Conservation (phyloP, 2,888 invertebrate species). For the Anagyrus pseudococci region DNA sequence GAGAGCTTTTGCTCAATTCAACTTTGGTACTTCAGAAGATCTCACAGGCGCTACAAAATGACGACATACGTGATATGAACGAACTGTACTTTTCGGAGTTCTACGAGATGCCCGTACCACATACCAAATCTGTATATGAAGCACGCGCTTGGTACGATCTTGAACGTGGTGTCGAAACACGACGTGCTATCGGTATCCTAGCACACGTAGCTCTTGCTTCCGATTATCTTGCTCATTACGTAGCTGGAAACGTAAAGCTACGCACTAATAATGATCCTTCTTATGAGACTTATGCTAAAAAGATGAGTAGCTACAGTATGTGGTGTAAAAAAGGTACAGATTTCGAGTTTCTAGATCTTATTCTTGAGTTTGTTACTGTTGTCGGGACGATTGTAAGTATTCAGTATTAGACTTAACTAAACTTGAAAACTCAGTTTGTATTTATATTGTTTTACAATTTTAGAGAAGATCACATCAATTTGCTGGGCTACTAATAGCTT, state of each 20-base stretch:
- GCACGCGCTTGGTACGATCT: slow-evolving; percentile 53
- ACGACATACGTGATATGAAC: slow-evolving; percentile 59
- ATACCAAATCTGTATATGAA: slow-evolving; percentile 50
- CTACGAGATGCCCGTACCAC: slow-evolving; percentile 48
- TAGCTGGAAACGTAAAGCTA: slow-evolving; percentile 50
- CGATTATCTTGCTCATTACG: slow-evolving; percentile 52
- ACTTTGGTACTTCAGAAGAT: slow-evolving; percentile 53
- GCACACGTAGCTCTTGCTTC: slow-evolving; percentile 51
- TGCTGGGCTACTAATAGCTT: slow-evolving; percentile 54
- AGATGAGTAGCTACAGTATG: slow-evolving; percentile 52
- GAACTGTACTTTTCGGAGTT: slow-evolving; percentile 55
- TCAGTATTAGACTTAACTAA: not conserved
- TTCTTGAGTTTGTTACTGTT: slow-evolving; percentile 51
- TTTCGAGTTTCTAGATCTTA: slow-evolving; percentile 54
- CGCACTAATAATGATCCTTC: slow-evolving; percentile 43
- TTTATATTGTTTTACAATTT: slow-evolving; percentile 25
- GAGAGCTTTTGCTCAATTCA: slow-evolving; percentile 54
- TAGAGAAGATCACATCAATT: slow-evolving; percentile 59
- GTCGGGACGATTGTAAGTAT: slow-evolving; percentile 52
- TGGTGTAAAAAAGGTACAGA: slow-evolving; percentile 49
- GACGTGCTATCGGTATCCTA: slow-evolving; percentile 52
- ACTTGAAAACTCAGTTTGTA: slow-evolving; percentile 7
- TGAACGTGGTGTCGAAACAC: slow-evolving; percentile 56
- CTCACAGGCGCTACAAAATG: slow-evolving; percentile 54
- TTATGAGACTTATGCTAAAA: slow-evolving; percentile 46